A percentile compares a stretch with the other conserved stretches of the same genome.
These are phyloP conservation scores for Willisornis vidua DNA, from an alignment of 2,113 vertebrate species.

Conservation along the genomic window DNA sequence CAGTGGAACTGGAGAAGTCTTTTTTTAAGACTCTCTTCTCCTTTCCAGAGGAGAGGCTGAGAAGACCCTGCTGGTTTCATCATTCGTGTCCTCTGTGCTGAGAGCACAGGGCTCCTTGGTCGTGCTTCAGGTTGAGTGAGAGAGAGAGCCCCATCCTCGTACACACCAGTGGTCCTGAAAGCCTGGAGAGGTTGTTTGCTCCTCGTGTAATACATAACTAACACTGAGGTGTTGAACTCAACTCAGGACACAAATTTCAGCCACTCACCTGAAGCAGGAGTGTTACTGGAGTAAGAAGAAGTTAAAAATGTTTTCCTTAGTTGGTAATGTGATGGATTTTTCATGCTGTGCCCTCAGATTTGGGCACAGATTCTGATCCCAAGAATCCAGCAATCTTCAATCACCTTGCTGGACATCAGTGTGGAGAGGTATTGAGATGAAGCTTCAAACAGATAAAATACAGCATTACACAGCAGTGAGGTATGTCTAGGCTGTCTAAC, in stretches of 20 bases:
- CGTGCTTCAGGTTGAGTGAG: not conserved
- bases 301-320: not conserved
- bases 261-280: not conserved
- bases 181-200: not conserved
- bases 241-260: not conserved
- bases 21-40: not conserved
- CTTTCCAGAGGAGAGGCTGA: not conserved
- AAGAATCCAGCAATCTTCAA: not conserved
- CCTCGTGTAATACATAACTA: not conserved
- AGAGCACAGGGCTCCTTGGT: not conserved
- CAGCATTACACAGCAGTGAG: not conserved
- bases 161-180: not conserved
- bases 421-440: not conserved
- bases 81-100: not conserved
- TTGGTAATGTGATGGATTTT: not conserved
- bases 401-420: not conserved
- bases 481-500: not conserved
- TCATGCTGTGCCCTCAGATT: not conserved
- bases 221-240: not conserved
- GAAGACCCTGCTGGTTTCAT: not conserved
- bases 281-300: not conserved
- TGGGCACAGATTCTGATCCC: not conserved
- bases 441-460: not conserved
- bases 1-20: not conserved
- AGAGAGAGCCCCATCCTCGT: rapidly evolving